These are phyloP conservation scores for Sibirionetta formosa DNA, from an alignment of 2,797 vertebrate genomes.

Conservation along the genomic window DNA sequence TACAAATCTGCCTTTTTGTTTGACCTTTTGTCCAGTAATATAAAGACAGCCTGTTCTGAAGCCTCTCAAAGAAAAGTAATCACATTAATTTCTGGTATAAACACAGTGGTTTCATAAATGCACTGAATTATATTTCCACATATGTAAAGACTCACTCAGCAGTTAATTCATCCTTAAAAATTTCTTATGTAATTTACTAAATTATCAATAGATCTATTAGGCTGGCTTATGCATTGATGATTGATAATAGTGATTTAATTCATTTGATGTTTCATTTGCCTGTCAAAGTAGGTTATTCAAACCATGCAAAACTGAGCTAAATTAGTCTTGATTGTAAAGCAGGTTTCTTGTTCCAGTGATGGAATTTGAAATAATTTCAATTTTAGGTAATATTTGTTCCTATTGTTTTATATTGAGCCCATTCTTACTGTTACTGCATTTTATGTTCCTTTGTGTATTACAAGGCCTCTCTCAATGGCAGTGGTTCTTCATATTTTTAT, in stretches of 20 bases:
- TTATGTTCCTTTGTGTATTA: not conserved
- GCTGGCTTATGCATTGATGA: not conserved
- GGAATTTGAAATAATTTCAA: constrained; percentile 19
- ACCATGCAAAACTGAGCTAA: not conserved
- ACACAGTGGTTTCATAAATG: not conserved
- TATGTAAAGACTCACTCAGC: not conserved
- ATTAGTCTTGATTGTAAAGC: constrained; percentile 5
- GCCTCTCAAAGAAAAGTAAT: not conserved
- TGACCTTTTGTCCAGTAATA: not conserved
- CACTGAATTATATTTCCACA: not conserved
- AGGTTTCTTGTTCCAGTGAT: not conserved
- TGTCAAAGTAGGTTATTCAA: constrained; percentile 9
- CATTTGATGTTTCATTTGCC: constrained; percentile 38
- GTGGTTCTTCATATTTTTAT: not conserved
- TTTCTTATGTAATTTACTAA: constrained; percentile 12
- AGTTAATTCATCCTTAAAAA: constrained; percentile 27
- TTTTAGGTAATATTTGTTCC: constrained; percentile 1
- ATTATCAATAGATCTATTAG: constrained; percentile 2
- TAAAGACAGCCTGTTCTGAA: not conserved
- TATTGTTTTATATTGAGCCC: not conserved
- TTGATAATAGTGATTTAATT: not conserved
- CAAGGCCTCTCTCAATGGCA: not conserved
- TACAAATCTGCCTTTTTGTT: not conserved
- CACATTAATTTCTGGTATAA: not conserved
- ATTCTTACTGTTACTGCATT: not conserved